Conservation (phyloP, 2,113 vertebrate species). For the pig (Sus scrofa) region DNA sequence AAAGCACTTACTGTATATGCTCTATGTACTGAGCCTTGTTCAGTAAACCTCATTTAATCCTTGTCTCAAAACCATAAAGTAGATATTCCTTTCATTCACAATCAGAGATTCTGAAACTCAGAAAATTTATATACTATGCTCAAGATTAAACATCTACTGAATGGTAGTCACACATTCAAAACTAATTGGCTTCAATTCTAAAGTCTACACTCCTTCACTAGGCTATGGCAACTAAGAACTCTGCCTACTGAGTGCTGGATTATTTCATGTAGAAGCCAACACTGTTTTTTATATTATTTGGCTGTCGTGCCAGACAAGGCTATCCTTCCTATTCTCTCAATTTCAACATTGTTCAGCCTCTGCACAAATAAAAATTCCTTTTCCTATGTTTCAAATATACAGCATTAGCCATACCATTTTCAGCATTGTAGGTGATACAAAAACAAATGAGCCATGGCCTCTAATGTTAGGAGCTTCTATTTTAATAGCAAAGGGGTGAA, state of each 20-base stretch:
- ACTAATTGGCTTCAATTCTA: not conserved
- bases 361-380: constrained; percentile 19
- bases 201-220: not conserved
- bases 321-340: not conserved
- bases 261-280: not conserved
- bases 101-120: not conserved
- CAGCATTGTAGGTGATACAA: not conserved
- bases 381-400: not conserved
- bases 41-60: not conserved
- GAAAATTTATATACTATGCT: constrained; percentile 10
- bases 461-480: not conserved
- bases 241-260: not conserved
- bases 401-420: not conserved
- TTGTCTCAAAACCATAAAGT: not conserved
- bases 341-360: not conserved
- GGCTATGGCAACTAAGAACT: not conserved
- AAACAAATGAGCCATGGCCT: not conserved
- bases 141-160: not conserved
- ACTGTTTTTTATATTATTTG: constrained; percentile 4
- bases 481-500: constrained; percentile 33
- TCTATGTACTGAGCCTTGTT: not conserved
- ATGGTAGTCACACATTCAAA: not conserved
- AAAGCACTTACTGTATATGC: not conserved
- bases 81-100: not conserved
- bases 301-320: not conserved